Percentiles rank a stretch among this genome's conserved stretches.
phyloP scores from a whole-genome alignment of 2,797 vertebrate genomes.

The Macropodus opercularis region DNA sequence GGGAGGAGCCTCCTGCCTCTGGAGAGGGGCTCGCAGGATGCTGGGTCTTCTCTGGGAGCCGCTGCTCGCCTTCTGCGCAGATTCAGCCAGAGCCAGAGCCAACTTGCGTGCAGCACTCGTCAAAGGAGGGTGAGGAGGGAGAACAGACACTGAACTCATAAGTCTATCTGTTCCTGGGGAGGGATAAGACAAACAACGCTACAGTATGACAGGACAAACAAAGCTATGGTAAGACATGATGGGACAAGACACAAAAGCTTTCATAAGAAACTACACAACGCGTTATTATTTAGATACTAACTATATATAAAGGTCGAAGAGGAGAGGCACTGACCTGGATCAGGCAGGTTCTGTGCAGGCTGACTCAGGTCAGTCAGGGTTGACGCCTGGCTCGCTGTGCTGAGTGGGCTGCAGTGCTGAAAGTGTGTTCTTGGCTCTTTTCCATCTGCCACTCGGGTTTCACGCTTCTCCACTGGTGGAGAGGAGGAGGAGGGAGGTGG shows the following conservation, averaged over 20 bases:
- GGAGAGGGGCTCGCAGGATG: slow-evolving; percentile 56
- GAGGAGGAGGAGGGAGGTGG: slow-evolving; percentile 71
- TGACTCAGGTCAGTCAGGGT: slow-evolving; percentile 71
- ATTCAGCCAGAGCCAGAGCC: slow-evolving; percentile 93
- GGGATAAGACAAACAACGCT: slow-evolving; percentile 82
- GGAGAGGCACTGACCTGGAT: slow-evolving; percentile 74
- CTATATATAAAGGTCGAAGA: slow-evolving; percentile 16
- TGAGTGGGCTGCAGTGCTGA: slow-evolving; percentile 75
- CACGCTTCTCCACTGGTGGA: slow-evolving; percentile 71
- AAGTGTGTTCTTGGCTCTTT: slow-evolving; percentile 79
- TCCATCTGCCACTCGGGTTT: slow-evolving; percentile 73
- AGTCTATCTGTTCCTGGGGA: slow-evolving; percentile 85
- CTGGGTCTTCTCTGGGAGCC: slow-evolving; percentile 85
- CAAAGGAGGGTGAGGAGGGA: slow-evolving; percentile 92
- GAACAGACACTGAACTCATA: slow-evolving; percentile 96
- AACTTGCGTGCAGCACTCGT: slow-evolving; percentile 96
- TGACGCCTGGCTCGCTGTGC: slow-evolving; percentile 70
- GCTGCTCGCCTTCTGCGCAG: slow-evolving; percentile 90
- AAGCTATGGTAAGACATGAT: slow-evolving; percentile 81
- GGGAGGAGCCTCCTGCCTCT: slow-evolving; percentile 66
- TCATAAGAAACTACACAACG: slow-evolving; percentile 78
- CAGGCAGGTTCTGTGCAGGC: slow-evolving; percentile 76
- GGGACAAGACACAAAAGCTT: slow-evolving; percentile 81
- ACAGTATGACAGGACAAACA: slow-evolving; percentile 82
- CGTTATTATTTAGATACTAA: slow-evolving; percentile 56